A percentile compares a stretch with the other conserved stretches of the same genome.
These are phyloP conservation scores for Dinocampus coccinellae DNA, from an alignment of 2,888 invertebrate genomes.

Conservation along the genomic window DNA sequence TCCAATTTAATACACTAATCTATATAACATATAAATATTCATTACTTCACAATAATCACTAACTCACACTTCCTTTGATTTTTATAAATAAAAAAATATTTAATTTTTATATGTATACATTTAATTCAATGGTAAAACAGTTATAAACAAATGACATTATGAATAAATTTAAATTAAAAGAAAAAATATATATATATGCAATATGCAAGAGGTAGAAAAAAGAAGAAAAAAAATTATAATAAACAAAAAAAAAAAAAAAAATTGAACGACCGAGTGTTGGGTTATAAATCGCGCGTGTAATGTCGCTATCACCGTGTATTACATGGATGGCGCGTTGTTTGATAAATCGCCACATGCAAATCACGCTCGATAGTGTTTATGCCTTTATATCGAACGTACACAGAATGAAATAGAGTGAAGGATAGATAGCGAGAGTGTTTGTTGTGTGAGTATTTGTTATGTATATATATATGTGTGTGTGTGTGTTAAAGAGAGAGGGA, in stretches of 20 bases:
- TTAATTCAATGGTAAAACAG: background rate
- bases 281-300: constrained; percentile 64
- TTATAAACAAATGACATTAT: constrained; percentile 4
- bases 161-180: constrained; percentile 12
- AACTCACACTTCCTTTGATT: no score
- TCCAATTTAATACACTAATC: constrained; percentile 1
- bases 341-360: constrained; percentile 67
- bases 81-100: no score
- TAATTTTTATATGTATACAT: constrained; percentile 12
- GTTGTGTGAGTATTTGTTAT: background rate
- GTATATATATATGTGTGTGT: background rate
- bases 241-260: constrained; percentile 32
- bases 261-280: constrained; percentile 42
- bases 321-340: constrained; percentile 66
- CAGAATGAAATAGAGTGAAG: background rate
- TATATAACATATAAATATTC: no score
- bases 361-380: constrained; percentile 39
- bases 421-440: background rate
- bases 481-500: no score
- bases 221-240: background rate
- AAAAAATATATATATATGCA: constrained; percentile 18
- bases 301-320: constrained; percentile 67
- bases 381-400: background rate
- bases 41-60: no score
- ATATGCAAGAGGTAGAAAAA: constrained; percentile 22